These are phyloP conservation scores for Eristalinus aeneus DNA, from an alignment of 2,888 invertebrate species.

Conservation along the genomic window DNA sequence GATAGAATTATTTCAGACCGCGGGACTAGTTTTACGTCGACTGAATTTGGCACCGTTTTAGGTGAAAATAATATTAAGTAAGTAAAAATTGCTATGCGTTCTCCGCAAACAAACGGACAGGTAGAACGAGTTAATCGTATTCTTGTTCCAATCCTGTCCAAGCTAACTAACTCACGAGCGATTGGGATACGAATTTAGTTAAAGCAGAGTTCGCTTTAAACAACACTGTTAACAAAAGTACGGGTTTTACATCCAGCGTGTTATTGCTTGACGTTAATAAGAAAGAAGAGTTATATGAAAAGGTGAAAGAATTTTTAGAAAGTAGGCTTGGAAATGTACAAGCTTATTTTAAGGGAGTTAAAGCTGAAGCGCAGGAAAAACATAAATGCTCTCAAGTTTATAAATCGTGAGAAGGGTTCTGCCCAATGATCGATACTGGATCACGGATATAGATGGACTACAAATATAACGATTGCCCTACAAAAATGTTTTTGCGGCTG, in stretches of 20 bases:
- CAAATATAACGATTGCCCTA: too few species aligned
- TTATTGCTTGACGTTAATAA: conserved; percentile 74
- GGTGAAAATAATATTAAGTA: too few species aligned
- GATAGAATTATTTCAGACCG: too few species aligned
- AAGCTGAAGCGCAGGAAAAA: conserved; percentile 3
- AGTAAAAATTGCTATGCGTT: too few species aligned
- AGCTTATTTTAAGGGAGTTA: background rate
- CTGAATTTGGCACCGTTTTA: too few species aligned
- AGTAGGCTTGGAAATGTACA: background rate
- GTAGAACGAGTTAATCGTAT: too few species aligned
- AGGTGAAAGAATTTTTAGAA: conserved; percentile 50
- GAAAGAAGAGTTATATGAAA: conserved; percentile 67
- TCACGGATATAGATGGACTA: too few species aligned
- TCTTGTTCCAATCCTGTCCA: conserved; percentile 49
- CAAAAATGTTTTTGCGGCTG: too few species aligned
- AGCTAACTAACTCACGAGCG: conserved; percentile 15
- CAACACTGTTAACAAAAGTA: conserved; percentile 73
- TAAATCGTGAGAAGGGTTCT: background rate
- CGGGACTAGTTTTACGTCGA: too few species aligned
- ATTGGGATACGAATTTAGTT: conserved; percentile 46
- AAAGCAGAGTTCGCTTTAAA: conserved; percentile 72
- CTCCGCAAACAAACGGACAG: too few species aligned
- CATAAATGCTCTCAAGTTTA: conserved; percentile 5
- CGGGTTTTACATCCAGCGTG: conserved; percentile 73
- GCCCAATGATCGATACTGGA: too few species aligned